Base-by-base conservation (phyloP, 2,888 invertebrate genomes). In the Cheiracanthium punctorium region DNA sequence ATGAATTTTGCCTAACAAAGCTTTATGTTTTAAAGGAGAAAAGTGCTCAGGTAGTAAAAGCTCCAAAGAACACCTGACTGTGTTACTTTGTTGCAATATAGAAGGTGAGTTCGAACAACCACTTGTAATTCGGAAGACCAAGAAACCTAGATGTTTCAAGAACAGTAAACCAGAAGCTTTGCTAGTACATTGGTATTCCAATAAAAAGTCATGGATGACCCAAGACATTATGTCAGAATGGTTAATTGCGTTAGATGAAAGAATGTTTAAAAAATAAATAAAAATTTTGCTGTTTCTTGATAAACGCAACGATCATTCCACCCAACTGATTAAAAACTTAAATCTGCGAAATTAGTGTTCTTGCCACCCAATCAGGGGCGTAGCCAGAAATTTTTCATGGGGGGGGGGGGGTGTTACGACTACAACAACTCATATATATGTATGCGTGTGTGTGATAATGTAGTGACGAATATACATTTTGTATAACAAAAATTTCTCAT, bases 171-270 rank as follows among this genome's bases (percentile, higher is more conserved):
- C 71, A 71, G 20, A 71, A 71, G 24, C 41, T n/a, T 71, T 71
- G 14, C 29, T 41, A 41, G 41, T 71, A 10, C 71, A 71, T n/a
- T 71, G 41, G 41, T 71, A 37, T 71, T 71, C 41, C 71, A 37
- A 30, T n/a, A 71, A 71, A 71, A 71, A 37, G 71, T 37, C 71
- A 71, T 71, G 71, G n/a, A 71, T 71, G 71, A 71, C 37, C 32
- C 71, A 37, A 71, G n/a, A n/a, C 41, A 71, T 71, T 17, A 71
- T 67, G 67, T 67, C 67, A 12, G 30, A 8, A 29, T 67, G 28
- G 67, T 29, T 67, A 10, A 67, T 67, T 71, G 71, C 12, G 33
- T n/a, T 71, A n/a, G 41, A 71, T 71, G 24, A 71, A 30, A 33
- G 41, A 71, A 71, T 37, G 67, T 67, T 67, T 5, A 28, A 1